These are phyloP conservation scores for Arenaria interpres DNA, from an alignment of 2,113 vertebrate genomes.

Conservation along the genomic window DNA sequence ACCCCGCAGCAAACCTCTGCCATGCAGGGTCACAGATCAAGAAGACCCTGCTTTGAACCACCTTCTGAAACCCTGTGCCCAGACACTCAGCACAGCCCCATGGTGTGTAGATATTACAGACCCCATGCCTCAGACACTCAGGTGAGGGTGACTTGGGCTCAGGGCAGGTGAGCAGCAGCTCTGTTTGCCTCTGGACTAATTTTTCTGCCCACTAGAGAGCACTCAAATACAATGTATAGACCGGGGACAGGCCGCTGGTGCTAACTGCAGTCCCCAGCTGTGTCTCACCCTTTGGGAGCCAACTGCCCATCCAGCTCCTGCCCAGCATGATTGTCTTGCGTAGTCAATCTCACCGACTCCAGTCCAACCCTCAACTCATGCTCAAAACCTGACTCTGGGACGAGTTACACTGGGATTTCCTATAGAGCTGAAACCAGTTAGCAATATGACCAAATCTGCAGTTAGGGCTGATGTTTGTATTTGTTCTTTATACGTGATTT, in stretches of 20 bases:
- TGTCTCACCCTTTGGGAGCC: neutral
- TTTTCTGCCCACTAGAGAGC: slow-evolving; percentile 57
- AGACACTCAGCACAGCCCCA: neutral
- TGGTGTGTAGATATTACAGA: neutral
- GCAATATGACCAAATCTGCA: neutral
- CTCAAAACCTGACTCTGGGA: neutral
- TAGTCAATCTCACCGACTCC: neutral
- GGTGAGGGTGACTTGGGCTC: neutral
- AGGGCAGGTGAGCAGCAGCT: too few relatives aligned
- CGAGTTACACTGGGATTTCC: neutral
- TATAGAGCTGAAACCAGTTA: neutral
- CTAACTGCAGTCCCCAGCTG: accelerated
- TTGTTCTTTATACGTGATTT: neutral
- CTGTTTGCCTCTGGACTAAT: neutral
- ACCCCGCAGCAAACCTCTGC: neutral
- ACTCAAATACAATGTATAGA: neutral
- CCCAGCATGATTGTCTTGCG: accelerated
- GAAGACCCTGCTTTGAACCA: neutral
- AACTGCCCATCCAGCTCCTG: neutral
- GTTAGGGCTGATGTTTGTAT: neutral
- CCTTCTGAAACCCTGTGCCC: neutral
- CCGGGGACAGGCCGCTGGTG: accelerated
- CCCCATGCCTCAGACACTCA: neutral
- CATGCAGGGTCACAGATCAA: neutral
- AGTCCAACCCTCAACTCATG: neutral